Evolutionary conservation across 2,888 invertebrate genomes (phyloP).

Genomic region (Brachyptera risi): DNA sequence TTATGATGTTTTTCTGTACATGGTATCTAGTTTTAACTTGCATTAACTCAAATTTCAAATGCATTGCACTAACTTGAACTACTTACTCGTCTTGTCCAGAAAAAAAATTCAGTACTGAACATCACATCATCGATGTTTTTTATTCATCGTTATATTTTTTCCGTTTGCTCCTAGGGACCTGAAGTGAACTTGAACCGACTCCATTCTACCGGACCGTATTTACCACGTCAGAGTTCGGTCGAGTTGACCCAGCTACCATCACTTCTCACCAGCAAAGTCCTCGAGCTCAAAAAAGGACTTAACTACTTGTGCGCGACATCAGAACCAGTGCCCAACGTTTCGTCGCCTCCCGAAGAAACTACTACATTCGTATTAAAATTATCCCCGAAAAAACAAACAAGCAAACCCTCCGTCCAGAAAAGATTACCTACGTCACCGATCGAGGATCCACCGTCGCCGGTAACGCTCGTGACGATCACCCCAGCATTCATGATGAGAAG

Average conservation of each 20-base stretch:
- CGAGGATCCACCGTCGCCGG: constrained; percentile 23
- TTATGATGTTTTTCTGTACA: no score
- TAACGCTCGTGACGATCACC: constrained; percentile 28
- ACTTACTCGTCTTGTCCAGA: no score
- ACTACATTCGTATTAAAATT: constrained; percentile 24
- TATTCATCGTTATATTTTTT: neutral
- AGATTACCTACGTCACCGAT: neutral
- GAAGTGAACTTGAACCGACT: neutral
- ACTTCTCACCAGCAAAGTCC: constrained; percentile 41
- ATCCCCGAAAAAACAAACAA: neutral
- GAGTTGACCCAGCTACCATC: constrained; percentile 35
- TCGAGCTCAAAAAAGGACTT: constrained; percentile 45
- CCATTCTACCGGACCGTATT: neutral
- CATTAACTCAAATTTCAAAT: no score
- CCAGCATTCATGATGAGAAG: constrained; percentile 30
- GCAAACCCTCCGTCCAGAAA: constrained; percentile 6
- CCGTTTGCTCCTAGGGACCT: neutral
- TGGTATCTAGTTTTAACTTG: no score
- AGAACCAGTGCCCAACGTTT: neutral
- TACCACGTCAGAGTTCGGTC: constrained; percentile 32
- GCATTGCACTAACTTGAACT: no score
- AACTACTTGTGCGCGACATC: constrained; percentile 43
- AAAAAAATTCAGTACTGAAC: no score
- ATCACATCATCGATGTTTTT: no score
- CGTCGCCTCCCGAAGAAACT: constrained; percentile 1